Base-by-base conservation (phyloP, 2,797 vertebrate genomes). In the Scolopax rusticola region DNA sequence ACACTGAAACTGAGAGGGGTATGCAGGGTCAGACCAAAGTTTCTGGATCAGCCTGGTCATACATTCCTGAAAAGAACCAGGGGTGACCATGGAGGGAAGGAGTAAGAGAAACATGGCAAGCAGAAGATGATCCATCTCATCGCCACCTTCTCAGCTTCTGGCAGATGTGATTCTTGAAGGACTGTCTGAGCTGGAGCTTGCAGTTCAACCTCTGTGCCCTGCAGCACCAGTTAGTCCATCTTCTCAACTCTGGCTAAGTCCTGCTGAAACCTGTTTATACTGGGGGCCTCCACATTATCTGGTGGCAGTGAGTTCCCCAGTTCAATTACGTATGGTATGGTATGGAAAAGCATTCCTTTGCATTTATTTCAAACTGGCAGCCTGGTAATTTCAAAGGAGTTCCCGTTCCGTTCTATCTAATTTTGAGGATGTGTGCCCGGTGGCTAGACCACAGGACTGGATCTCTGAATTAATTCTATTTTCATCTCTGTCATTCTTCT, bases 401-500 rank as follows among this genome's bases (percentile, higher is more conserved):
- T 90, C 86, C 81, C 90, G 87, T 95, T 96, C 86, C 93, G 93
- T 94, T 91, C 73, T 65, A 15, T 81, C 61, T 82, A 90, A 95
- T 96, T 87, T 79, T 32, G 90, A 92, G 47, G 86, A 91, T 53
- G 74, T 60, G 77, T 93, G 85, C 87, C 93, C 60, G 60, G 48
- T 94, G 87, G 94, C 74, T 90, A 94, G 43, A 76, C 89, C 80
- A 93, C 38, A 83, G 50, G 74, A 93, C 48, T 60, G 51, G 70
- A 53, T 79, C 74, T 91, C 87, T 78, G 80, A 93, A 96, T 94
- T 86, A 93, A 91, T 95, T 95, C 95, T 95, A 60, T 95, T 96
- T 84, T 94, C 81, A 76, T 82, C 50, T 86, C 79, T 94, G 87
- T 82, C 96, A 84, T 91, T 96, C 87, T 73, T 84, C 74, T 90